phyloP scores from a whole-genome alignment of 2,888 invertebrate species.

The Folsomia candida region DNA sequence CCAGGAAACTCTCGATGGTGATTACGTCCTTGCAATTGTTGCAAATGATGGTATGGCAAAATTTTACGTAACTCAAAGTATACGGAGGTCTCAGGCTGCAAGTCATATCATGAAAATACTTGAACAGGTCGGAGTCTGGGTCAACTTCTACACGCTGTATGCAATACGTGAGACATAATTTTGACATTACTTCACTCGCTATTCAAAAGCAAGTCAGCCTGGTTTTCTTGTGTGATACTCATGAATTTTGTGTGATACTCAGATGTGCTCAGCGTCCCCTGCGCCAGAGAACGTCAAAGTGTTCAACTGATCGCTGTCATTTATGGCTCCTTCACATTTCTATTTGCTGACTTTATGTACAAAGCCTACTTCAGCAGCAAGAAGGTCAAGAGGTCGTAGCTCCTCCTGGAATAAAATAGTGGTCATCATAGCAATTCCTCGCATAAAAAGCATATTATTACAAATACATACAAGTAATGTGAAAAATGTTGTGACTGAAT shows the following conservation, averaged over 20 bases:
- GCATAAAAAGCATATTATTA: no score
- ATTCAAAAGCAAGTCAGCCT: neutral
- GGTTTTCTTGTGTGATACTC: no score
- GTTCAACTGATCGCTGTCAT: conserved; percentile 18
- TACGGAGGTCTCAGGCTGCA: no score
- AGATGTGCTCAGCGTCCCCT: conserved; percentile 15
- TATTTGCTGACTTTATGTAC: conserved; percentile 31
- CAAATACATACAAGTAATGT: no score
- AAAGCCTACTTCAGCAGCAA: conserved; percentile 24
- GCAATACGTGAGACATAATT: no score
- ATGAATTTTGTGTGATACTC: no score
- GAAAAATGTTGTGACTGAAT: no score
- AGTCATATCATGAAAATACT: no score
- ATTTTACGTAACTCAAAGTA: no score
- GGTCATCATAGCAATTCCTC: no score
- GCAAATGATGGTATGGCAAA: conserved; percentile 93
- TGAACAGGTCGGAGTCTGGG: conserved; percentile 83
- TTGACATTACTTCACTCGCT: neutral
- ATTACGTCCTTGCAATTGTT: conserved; percentile 85
- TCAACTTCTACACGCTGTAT: conserved; percentile 84
- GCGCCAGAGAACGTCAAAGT: conserved; percentile 24
- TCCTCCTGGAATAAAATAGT: no score
- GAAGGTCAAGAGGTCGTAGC: no score
- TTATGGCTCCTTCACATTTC: conserved; percentile 26
- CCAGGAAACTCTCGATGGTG: conserved; percentile 78